Evolutionary conservation across 2,113 vertebrate genomes (phyloP), one percentile per base, ranked within the genome.

Genomic region (Silurus meridionalis): DNA sequence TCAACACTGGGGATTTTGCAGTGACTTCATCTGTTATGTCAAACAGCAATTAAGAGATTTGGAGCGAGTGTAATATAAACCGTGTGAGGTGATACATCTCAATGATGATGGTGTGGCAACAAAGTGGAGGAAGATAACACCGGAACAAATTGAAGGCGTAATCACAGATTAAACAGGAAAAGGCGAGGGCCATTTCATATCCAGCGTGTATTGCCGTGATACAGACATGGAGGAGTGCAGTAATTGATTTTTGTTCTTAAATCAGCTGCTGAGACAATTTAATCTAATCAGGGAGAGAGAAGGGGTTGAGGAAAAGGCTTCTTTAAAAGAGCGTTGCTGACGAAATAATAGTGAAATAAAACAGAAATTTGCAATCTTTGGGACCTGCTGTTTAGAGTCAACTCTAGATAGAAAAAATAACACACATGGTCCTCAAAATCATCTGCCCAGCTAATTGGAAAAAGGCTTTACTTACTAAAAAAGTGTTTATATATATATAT

Each of bases 211-310:
- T 90, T 89, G 83, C 83, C 83, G 87, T 80, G 87, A 90, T 91
- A 89, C 83, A 83, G 80, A 85, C 77, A 66, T 84, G 75, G 86
- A 84, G 85, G 78, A 52, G 72, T 69, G 71, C 79, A 87, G 83
- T 91, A 90, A 91, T 91, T 90, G 89, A 90, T 91, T 90, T 89
- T 87, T 90, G 88, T 88, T 87, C 89, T 86, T 91, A 91, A 90
- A 88, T 91, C 85, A 86, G 79, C 87, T 89, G 74, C 86, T 78
- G 88, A 91, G 87, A 91, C 89, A 88, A 89, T 91, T 90, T 88
- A 90, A 91, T 91, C 87, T 91, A 90, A 91, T 91, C 90, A 87
- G 82, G 64, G 67, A 57, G 75, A 83, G 28, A 84, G 53, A 58
- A 74, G 63, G 87, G 80, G 67, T 66, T 77, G 74, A 77, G 84